Evolutionary conservation across 2,797 vertebrate species (phyloP), one percentile per base, ranked within the genome.

Genomic region (Chromis chromis): DNA sequence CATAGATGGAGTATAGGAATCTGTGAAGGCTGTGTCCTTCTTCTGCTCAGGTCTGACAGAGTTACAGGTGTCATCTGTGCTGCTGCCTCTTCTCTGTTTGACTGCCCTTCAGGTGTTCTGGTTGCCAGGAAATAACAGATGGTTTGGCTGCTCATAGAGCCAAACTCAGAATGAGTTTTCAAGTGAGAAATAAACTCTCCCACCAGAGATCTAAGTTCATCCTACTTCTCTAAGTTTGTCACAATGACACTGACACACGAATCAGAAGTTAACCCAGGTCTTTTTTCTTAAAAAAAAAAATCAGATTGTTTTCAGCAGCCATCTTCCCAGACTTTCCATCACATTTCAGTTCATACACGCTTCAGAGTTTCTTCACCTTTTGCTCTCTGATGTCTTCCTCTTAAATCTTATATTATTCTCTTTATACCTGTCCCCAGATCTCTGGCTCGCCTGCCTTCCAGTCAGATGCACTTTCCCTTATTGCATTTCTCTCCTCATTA

Each of bases 111-210:
- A 71, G 54, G 65, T 68, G 52, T 9, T 57, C 59, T 39, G 24
- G 33, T 10, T 65, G 74, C 74, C 79, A 80, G 67, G 17, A 50
- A 46, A 39, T 46, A 73, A 61, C 74, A 86, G 81, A 81, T 84
- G 78, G 78, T 17, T 25, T 31, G 42, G 36, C 76, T 59, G 3
- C 56, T 39, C 50, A 65, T 3, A 4, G 52, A 56, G 70, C 79
- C 81, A 77, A 81, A 64, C 25, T 33, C 27, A 39, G 59, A 82
- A 65, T 69, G 28, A 76, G 44, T 67, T 70, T 57, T 48, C 4
- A 6, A n/a, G 13, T 46, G 24, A 73, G 50, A 78, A 50, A 61
- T 13, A 36, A 17, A 24, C 49, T 52, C 49, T 44, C 64, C n/a
- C 3, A 12, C 22, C 27, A 55, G 3, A 60, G 53, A 67, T 22